Conservation (phyloP, 2,888 invertebrate genomes). For the Eupeodes luniger region DNA sequence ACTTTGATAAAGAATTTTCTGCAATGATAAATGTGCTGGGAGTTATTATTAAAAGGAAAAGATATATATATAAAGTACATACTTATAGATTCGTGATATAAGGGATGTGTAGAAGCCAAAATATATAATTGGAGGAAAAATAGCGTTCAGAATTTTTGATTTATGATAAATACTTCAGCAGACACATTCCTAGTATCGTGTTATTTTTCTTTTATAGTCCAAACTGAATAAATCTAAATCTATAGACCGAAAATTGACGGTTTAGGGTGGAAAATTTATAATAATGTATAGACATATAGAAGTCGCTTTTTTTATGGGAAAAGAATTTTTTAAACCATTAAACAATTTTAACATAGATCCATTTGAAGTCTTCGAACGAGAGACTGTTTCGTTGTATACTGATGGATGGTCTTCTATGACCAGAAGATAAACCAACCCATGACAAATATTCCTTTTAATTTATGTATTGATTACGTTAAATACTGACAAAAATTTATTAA, state of each 20-base stretch:
- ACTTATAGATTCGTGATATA: neutral
- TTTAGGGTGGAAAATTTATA: neutral
- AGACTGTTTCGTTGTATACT: no score
- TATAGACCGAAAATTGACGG: neutral
- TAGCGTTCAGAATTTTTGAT: constrained; percentile 7
- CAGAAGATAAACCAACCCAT: no score
- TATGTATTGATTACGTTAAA: no score
- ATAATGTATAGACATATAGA: no score
- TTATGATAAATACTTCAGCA: neutral
- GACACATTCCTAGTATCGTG: neutral
- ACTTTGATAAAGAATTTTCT: neutral
- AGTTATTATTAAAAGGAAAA: neutral
- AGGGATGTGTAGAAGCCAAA: no score
- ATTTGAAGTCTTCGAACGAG: no score
- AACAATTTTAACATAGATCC: no score
- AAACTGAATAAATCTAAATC: neutral
- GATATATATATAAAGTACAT: neutral
- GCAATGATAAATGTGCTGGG: constrained; percentile 14
- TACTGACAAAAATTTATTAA: no score
- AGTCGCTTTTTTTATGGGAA: no score
- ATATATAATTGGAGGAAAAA: neutral
- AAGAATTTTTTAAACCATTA: no score
- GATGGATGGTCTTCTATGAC: no score
- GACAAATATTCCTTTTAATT: no score
- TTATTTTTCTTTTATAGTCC: neutral